phyloP scores from a whole-genome alignment of 2,797 vertebrate species.

The Tapirus indicus region DNA sequence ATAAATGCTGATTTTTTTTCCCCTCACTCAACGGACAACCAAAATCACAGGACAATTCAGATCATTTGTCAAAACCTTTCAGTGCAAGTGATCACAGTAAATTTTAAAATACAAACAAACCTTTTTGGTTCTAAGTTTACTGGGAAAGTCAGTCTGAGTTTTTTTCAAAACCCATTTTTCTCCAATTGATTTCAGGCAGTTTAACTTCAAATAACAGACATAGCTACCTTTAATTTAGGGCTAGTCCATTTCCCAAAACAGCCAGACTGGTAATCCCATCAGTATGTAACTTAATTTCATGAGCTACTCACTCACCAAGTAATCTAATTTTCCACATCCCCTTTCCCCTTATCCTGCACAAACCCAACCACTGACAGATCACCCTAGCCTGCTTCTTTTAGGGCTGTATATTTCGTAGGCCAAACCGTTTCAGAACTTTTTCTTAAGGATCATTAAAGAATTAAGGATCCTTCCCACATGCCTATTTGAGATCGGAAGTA shows the following conservation, averaged over 20 bases:
- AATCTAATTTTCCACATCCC: constrained; percentile 62
- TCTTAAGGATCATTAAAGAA: not conserved
- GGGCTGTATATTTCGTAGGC: not conserved
- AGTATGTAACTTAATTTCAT: not conserved
- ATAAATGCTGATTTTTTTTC: not conserved
- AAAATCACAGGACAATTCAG: not conserved
- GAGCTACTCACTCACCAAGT: not conserved
- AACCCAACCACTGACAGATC: not conserved
- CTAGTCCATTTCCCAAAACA: not conserved
- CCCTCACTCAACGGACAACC: not conserved
- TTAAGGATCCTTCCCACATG: not conserved
- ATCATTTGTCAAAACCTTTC: not conserved
- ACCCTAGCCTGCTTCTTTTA: rapidly evolving
- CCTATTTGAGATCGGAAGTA: not conserved
- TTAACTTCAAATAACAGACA: not conserved
- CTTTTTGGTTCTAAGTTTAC: not conserved
- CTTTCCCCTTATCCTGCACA: not conserved
- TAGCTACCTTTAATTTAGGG: not conserved
- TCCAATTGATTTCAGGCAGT: not conserved
- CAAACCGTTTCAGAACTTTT: not conserved
- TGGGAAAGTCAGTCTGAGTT: not conserved
- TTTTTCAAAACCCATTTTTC: not conserved
- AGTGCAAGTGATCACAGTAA: not conserved
- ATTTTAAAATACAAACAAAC: constrained; percentile 24
- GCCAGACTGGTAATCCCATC: not conserved